phyloP scores from a whole-genome alignment of 2,113 vertebrate species.

The Puntigrus tetrazona region DNA sequence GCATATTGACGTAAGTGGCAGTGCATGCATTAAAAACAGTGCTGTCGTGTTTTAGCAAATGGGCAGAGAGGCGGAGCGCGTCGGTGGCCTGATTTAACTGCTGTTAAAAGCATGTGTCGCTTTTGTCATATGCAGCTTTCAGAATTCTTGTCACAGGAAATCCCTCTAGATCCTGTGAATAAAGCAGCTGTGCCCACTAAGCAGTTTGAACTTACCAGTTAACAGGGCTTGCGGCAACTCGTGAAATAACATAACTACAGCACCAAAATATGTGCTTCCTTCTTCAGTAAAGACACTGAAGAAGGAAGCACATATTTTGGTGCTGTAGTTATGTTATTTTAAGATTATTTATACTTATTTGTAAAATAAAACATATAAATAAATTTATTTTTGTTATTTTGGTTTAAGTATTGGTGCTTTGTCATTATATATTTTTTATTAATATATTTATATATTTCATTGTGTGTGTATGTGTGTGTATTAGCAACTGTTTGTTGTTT shows the following conservation, averaged over 20 bases:
- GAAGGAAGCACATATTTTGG: neutral
- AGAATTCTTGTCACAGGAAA: constrained; percentile 26
- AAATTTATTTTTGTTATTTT: too few species aligned
- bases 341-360: neutral
- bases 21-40: neutral
- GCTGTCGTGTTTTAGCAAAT: neutral
- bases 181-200: constrained; percentile 9
- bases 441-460: too few species aligned
- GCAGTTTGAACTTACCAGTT: neutral
- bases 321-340: neutral
- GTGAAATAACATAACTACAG: neutral
- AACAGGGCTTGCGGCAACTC: neutral
- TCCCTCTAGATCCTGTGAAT: constrained; percentile 28
- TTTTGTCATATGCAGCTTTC: constrained; percentile 6
- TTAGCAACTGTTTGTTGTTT: too few species aligned
- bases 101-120: neutral
- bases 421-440: too few species aligned
- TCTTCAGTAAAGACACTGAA: neutral
- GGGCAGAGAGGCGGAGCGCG: neutral
- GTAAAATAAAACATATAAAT: too few species aligned
- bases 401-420: too few species aligned
- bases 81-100: constrained; percentile 3
- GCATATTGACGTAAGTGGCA: neutral
- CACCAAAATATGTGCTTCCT: neutral
- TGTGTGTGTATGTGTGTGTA: too few species aligned